These are phyloP conservation scores for Pegoplata infirma DNA, from an alignment of 2,888 invertebrate species.

Conservation along the genomic window DNA sequence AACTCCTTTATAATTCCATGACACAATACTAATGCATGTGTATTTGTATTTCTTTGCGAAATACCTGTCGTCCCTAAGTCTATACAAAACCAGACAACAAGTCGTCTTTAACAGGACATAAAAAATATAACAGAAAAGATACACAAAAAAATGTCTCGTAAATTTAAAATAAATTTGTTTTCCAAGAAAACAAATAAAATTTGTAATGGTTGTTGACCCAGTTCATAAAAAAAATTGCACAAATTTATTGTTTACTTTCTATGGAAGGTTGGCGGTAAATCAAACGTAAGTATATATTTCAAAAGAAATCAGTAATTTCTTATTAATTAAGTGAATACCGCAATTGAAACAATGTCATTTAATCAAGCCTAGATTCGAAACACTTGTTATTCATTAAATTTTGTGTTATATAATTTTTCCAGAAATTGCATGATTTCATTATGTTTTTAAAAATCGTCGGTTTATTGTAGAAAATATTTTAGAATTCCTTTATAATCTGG, in stretches of 20 bases:
- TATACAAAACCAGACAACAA: slow-evolving; percentile 64
- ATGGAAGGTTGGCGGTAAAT: background rate
- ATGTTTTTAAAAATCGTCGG: background rate
- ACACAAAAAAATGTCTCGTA: slow-evolving; percentile 2
- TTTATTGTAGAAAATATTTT: background rate
- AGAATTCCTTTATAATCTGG: too few relatives aligned
- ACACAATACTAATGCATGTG: too few relatives aligned
- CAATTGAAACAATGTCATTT: background rate
- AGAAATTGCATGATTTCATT: background rate
- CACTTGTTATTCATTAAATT: slow-evolving; percentile 15
- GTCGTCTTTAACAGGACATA: slow-evolving; percentile 49
- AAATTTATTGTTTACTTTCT: slow-evolving; percentile 9
- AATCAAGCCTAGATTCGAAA: background rate
- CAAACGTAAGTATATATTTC: background rate
- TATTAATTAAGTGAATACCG: background rate
- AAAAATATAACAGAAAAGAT: slow-evolving; percentile 2
- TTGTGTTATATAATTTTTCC: background rate
- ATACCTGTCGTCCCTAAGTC: slow-evolving; percentile 71
- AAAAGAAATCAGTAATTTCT: background rate
- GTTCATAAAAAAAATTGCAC: slow-evolving; percentile 20
- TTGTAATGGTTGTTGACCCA: slow-evolving; percentile 34
- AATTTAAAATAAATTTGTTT: slow-evolving; percentile 19
- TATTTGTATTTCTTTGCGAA: background rate
- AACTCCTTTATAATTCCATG: too few relatives aligned
- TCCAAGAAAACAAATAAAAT: slow-evolving; percentile 32